phyloP scores from a whole-genome alignment of 1,140 invertebrate genomes.

The Pachypeltis micranthus region DNA sequence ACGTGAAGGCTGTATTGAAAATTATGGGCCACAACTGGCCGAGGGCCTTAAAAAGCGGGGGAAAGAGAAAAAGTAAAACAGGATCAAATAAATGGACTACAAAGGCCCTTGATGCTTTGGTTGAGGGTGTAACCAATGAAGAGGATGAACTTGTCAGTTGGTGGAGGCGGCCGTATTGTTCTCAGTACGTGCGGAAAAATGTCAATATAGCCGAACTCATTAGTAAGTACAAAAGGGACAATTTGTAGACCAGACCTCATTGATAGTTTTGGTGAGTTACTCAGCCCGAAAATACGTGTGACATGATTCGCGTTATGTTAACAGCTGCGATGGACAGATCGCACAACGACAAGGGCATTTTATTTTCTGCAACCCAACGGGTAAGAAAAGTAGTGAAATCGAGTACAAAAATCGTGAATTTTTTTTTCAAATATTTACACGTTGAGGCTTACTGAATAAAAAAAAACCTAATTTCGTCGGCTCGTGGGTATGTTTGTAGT shows the following conservation, averaged over 20 bases:
- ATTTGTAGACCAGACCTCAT: background rate
- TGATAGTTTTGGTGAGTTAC: background rate
- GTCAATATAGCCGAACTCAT: background rate
- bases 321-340: background rate
- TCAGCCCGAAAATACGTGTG: background rate
- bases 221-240: background rate
- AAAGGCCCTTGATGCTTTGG: background rate
- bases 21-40: conserved; percentile 7
- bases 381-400: no score
- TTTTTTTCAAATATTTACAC: no score
- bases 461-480: no score
- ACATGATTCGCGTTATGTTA: background rate
- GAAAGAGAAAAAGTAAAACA: background rate
- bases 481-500: no score
- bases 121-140: background rate
- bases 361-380: no score
- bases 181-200: background rate
- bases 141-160: conserved; percentile 3
- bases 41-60: background rate
- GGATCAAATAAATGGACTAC: background rate
- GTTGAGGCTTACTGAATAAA: no score
- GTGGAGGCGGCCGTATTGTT: background rate
- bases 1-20: conserved; percentile 8
- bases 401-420: no score
- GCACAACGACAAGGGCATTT: no score